phyloP scores from a whole-genome alignment of 2,797 vertebrate species.

The Podarcis siculus region DNA sequence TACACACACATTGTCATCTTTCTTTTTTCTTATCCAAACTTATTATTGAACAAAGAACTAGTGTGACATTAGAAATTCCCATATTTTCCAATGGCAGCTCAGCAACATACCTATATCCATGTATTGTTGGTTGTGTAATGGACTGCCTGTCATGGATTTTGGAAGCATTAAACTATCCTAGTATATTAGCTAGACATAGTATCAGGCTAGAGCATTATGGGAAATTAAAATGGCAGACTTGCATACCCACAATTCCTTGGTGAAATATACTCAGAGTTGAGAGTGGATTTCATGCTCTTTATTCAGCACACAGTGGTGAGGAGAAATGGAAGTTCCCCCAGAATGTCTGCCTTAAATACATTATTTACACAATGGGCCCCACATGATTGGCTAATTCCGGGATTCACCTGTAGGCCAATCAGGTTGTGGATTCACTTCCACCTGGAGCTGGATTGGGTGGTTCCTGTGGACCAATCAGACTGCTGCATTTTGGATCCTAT shows the following conservation, averaged over 20 bases:
- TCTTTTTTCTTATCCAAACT: not conserved
- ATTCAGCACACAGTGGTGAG: too few species aligned
- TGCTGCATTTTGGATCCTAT: too few species aligned
- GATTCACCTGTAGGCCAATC: too few species aligned
- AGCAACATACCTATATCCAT: not conserved
- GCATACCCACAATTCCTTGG: not conserved
- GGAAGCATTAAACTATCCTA: not conserved
- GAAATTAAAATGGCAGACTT: not conserved
- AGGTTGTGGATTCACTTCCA: too few species aligned
- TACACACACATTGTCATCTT: not conserved
- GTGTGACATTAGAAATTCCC: not conserved
- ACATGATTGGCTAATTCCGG: too few species aligned
- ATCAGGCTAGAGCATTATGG: not conserved
- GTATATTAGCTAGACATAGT: not conserved
- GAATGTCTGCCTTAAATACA: too few species aligned
- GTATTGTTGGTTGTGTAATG: not conserved
- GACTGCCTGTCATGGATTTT: not conserved
- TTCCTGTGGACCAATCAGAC: too few species aligned
- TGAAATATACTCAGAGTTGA: too few species aligned
- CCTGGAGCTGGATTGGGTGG: too few species aligned
- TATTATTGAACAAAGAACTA: not conserved
- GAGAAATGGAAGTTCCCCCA: too few species aligned
- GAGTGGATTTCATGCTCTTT: too few species aligned
- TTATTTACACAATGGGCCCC: too few species aligned
- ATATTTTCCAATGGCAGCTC: not conserved